phyloP scores from a whole-genome alignment of 2,113 vertebrate species.

The Austrofundulus limnaeus region DNA sequence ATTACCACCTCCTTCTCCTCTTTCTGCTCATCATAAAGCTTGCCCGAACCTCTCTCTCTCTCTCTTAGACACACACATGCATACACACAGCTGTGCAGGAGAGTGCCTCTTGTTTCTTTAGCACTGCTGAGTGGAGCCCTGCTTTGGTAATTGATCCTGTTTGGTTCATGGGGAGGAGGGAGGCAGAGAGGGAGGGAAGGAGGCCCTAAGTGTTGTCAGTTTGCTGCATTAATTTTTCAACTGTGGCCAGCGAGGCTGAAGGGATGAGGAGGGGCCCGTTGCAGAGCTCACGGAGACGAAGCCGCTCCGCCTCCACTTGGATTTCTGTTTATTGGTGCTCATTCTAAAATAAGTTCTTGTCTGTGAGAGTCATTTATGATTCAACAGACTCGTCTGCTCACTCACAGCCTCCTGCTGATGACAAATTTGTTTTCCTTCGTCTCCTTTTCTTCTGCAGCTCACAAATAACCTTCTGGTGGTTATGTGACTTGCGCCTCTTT shows the following conservation, averaged over 20 bases:
- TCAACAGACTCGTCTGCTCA: slow-evolving; percentile 34
- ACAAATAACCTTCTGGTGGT: slow-evolving; percentile 67
- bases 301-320: slow-evolving; percentile 22
- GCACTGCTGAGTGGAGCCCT: slow-evolving; percentile 71
- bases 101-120: slow-evolving; percentile 69
- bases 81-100: slow-evolving; percentile 52
- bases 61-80: slow-evolving; percentile 18
- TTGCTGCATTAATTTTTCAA: slow-evolving; percentile 82
- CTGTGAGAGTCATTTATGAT: slow-evolving; percentile 41
- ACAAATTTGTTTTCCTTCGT: slow-evolving; percentile 68
- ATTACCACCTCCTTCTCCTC: slow-evolving; percentile 71
- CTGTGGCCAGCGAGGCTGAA: slow-evolving; percentile 58
- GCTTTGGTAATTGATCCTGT: slow-evolving; percentile 81
- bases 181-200: slow-evolving; percentile 49
- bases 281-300: slow-evolving; percentile 58
- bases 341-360: slow-evolving; percentile 45
- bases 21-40: slow-evolving; percentile 69
- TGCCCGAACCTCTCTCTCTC: slow-evolving; percentile 44
- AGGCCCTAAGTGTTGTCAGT: slow-evolving; percentile 75
- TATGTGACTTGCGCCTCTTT: slow-evolving; percentile 62
- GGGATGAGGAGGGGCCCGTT: slow-evolving; percentile 63
- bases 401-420: slow-evolving; percentile 50
- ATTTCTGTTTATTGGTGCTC: slow-evolving; percentile 6
- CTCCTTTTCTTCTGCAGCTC: slow-evolving; percentile 29
- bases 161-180: slow-evolving; percentile 68